Percentiles rank a stretch among this genome's conserved stretches.
These are phyloP conservation scores for Chrysaora quinquecirrha DNA, from an alignment of 30 jellyfish, hydroid and myxozoan species.

Conservation along the genomic window DNA sequence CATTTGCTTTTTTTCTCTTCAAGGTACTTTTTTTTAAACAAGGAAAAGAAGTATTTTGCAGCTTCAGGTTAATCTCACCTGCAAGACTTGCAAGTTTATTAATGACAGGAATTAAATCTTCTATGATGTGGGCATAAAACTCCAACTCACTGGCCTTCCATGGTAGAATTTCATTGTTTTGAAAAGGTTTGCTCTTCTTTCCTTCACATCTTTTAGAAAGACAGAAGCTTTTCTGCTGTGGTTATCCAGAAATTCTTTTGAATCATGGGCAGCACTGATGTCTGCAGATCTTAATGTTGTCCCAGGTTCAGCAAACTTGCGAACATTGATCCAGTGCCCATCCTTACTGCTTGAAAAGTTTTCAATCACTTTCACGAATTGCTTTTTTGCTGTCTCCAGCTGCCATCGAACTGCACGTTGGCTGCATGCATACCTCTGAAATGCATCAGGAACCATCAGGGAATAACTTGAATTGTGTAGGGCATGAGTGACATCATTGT, in stretches of 20 bases:
- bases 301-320: slow-evolving; percentile 35
- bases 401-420: slow-evolving; percentile 51
- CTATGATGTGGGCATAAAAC: too few species aligned
- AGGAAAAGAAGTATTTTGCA: too few species aligned
- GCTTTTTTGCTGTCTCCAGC: slow-evolving; percentile 9
- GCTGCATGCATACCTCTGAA: slow-evolving; percentile 35
- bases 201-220: neutral
- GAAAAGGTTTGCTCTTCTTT: slow-evolving; percentile 22
- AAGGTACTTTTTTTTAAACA: too few species aligned
- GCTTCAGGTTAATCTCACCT: too few species aligned
- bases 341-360: slow-evolving; percentile 41
- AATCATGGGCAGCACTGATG: slow-evolving; percentile 21
- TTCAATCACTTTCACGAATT: neutral
- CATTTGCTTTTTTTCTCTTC: too few species aligned
- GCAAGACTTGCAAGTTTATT: too few species aligned
- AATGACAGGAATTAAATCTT: too few species aligned
- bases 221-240: slow-evolving; percentile 15
- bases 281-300: slow-evolving; percentile 22
- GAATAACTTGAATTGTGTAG: slow-evolving; percentile 30
- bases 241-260: slow-evolving; percentile 13
- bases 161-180: slow-evolving; percentile 19
- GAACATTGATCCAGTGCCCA: slow-evolving; percentile 47
- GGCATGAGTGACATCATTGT: slow-evolving; percentile 38
- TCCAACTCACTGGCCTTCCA: slow-evolving; percentile 58
- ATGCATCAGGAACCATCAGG: slow-evolving; percentile 40